A percentile compares a stretch with the other conserved stretches of the same genome.
These are phyloP conservation scores for Halichoeres trimaculatus DNA, from an alignment of 2,113 vertebrate species.

Conservation along the genomic window DNA sequence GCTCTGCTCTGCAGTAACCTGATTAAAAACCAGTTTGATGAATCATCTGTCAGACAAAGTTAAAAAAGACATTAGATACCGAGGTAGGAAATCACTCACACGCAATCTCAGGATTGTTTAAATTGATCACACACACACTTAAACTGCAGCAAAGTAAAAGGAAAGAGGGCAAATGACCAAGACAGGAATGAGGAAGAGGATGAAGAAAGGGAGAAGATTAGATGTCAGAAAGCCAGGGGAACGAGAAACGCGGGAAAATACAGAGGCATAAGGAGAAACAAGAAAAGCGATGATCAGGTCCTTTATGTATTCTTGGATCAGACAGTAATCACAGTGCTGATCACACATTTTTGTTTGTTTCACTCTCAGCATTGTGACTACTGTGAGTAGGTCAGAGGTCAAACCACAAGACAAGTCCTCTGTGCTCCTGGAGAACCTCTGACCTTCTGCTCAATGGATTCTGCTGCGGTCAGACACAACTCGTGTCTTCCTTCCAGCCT, in stretches of 20 bases:
- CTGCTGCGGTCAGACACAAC: constrained; percentile 51
- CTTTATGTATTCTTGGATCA: constrained; percentile 12
- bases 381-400: constrained; percentile 60
- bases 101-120: neutral
- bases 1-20: constrained; percentile 51
- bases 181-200: neutral
- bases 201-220: neutral
- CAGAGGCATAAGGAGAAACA: neutral
- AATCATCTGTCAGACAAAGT: constrained; percentile 68
- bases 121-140: constrained; percentile 5
- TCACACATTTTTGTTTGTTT: constrained; percentile 35
- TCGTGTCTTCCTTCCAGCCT: constrained; percentile 18
- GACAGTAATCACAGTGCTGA: constrained; percentile 38
- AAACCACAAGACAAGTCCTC: constrained; percentile 51
- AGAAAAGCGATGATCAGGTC: neutral
- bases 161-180: neutral
- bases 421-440: constrained; percentile 27
- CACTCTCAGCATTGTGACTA: constrained; percentile 4
- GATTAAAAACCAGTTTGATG: constrained; percentile 63
- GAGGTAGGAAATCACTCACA: constrained; percentile 7
- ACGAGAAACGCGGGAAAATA: neutral
- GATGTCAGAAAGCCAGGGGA: neutral
- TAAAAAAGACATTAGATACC: constrained; percentile 59
- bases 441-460: constrained; percentile 58
- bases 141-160: constrained; percentile 1